Percentiles rank a stretch among this genome's conserved stretches.
phyloP scores from a whole-genome alignment of 2,113 vertebrate genomes.

The Erinaceus europaeus region DNA sequence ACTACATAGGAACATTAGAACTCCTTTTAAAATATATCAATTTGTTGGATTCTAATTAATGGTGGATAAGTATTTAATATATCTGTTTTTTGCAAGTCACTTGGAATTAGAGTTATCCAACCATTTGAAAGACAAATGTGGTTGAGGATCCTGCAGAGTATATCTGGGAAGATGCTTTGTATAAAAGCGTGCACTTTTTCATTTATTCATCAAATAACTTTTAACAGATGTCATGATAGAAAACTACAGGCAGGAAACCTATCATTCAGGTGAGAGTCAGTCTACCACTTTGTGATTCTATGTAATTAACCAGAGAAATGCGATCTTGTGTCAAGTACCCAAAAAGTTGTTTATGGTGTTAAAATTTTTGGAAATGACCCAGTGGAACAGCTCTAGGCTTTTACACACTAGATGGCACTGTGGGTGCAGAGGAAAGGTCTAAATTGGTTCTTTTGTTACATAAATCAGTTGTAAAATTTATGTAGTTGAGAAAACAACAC shows the following conservation, averaged over 20 bases:
- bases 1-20: neutral
- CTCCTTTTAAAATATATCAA: neutral
- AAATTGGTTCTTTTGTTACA: conserved; percentile 64
- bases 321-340: conserved; percentile 27
- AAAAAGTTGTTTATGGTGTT: conserved; percentile 9
- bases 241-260: conserved; percentile 12
- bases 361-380: neutral
- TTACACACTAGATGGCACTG: conserved; percentile 81
- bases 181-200: conserved; percentile 26
- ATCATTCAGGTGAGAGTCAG: neutral
- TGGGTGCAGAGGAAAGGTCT: conserved; percentile 76
- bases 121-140: conserved; percentile 10
- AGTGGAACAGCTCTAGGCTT: neutral
- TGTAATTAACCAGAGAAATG: conserved; percentile 16
- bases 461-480: conserved; percentile 49
- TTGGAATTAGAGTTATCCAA: neutral
- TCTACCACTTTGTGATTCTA: neutral
- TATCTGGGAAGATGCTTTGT: conserved; percentile 11
- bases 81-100: conserved; percentile 2
- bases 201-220: conserved; percentile 37
- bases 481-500: conserved; percentile 23
- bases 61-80: neutral
- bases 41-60: conserved; percentile 24
- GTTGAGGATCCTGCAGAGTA: neutral
- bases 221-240: conserved; percentile 14